phyloP scores from a whole-genome alignment of 1,140 invertebrate species.

The Hypothenemus hampei region DNA sequence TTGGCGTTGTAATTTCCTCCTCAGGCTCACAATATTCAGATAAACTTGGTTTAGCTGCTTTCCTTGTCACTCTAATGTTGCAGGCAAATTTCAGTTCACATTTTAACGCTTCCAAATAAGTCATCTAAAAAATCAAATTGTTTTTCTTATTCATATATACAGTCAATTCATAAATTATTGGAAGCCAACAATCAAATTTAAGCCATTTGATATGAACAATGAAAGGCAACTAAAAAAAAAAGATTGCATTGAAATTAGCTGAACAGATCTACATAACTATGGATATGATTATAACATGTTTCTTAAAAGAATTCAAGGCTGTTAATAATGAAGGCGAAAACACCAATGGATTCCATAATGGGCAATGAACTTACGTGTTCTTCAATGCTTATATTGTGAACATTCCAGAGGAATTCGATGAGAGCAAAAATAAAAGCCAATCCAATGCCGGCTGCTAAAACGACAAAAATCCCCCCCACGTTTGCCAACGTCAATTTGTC shows the following conservation, averaged over 20 bases:
- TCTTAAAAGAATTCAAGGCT: too few species aligned
- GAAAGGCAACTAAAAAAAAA: too few species aligned
- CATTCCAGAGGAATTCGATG: slow-evolving; percentile 78
- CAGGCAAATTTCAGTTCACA: slow-evolving; percentile 60
- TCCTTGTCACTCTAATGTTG: slow-evolving; percentile 59
- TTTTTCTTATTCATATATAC: too few species aligned
- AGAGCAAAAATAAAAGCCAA: slow-evolving; percentile 64
- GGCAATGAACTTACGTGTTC: slow-evolving; percentile 64
- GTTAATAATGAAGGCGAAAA: too few species aligned
- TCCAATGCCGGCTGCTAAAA: slow-evolving; percentile 65
- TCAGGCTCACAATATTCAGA: slow-evolving; percentile 24
- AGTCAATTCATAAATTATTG: too few species aligned
- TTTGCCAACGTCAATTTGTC: slow-evolving; percentile 68
- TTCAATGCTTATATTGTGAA: slow-evolving; percentile 67
- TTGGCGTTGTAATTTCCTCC: slow-evolving; percentile 23
- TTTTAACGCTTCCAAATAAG: slow-evolving; percentile 56
- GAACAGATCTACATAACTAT: too few species aligned
- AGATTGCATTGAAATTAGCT: too few species aligned
- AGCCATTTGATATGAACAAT: too few species aligned
- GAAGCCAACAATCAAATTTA: too few species aligned
- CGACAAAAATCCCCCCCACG: slow-evolving; percentile 87
- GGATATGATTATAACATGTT: too few species aligned
- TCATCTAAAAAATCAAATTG: slow-evolving; percentile 57
- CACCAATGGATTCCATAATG: too few species aligned
- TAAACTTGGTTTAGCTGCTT: slow-evolving; percentile 49